A percentile compares a stretch with the other conserved stretches of the same genome.
Conservation (phyloP, 2,888 invertebrate genomes). For the Entomobrya multifasciata region DNA sequence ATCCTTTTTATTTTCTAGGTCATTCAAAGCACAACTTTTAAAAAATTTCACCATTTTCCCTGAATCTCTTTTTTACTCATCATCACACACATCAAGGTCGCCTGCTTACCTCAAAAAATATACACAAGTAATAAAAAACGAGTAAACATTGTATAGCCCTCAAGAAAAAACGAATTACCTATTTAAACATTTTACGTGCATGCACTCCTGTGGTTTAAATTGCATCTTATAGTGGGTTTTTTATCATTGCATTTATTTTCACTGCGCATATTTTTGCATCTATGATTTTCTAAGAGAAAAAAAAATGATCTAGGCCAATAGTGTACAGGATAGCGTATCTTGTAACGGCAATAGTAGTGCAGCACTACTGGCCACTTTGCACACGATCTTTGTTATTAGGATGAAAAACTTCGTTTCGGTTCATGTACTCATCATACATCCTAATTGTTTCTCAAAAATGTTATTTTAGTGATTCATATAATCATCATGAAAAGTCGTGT, state of each 20-base stretch:
- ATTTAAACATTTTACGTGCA: neutral
- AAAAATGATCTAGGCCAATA: constrained; percentile 59
- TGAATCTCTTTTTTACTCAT: constrained; percentile 18
- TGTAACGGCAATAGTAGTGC: no score
- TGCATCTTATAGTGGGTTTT: constrained; percentile 1
- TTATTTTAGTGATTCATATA: no score
- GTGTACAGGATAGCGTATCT: neutral
- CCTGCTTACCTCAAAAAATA: neutral
- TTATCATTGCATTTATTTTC: neutral
- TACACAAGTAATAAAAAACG: neutral
- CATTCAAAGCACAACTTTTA: constrained; percentile 38
- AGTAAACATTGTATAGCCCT: neutral
- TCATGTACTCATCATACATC: no score
- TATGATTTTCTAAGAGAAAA: constrained; percentile 36
- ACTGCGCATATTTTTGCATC: neutral
- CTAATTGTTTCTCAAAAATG: no score
- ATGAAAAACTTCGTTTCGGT: no score
- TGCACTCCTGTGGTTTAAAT: neutral
- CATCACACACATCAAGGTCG: constrained; percentile 65
- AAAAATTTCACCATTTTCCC: constrained; percentile 59
- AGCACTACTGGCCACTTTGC: no score
- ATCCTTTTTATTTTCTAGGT: constrained; percentile 52
- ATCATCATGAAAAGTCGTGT: no score
- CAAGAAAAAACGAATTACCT: no score
- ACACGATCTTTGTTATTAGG: no score